phyloP scores from a whole-genome alignment of 1,140 invertebrate genomes.

The Probaryconus sp. region DNA sequence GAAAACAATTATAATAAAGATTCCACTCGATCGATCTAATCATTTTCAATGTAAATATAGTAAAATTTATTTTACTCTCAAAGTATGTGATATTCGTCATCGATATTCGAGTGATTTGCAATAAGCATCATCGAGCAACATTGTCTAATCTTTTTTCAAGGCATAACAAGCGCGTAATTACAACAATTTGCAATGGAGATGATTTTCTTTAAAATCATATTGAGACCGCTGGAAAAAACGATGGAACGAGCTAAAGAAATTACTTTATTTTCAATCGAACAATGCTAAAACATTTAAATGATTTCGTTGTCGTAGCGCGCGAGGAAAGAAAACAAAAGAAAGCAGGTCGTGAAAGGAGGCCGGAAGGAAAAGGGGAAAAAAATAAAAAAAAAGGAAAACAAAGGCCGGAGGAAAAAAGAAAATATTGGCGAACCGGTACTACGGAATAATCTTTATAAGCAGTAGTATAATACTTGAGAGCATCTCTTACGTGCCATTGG shows the following conservation, averaged over 20 bases:
- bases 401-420: conserved; percentile 14
- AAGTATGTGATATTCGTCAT: conserved; percentile 48
- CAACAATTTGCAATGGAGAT: conserved; percentile 46
- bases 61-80: too few species aligned
- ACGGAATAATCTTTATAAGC: conserved; percentile 55
- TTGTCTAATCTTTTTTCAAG: conserved; percentile 22
- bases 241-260: neutral
- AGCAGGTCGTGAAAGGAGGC: too few species aligned
- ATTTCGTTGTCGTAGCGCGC: neutral
- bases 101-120: conserved; percentile 38
- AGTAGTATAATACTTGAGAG: conserved; percentile 51
- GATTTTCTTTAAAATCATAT: conserved; percentile 1
- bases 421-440: conserved; percentile 33
- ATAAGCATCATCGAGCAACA: conserved; percentile 32
- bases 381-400: conserved; percentile 8
- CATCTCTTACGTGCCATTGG: conserved; percentile 47
- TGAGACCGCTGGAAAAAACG: neutral
- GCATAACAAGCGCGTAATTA: conserved; percentile 39
- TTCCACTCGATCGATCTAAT: too few species aligned
- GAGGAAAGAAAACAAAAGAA: neutral
- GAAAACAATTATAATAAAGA: too few species aligned
- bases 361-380: neutral
- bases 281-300: conserved; percentile 34
- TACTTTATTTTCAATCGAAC: conserved; percentile 24
- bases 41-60: too few species aligned